phyloP scores from a whole-genome alignment of 2,797 vertebrate species.

The Catamblyrhynchus diadema region DNA sequence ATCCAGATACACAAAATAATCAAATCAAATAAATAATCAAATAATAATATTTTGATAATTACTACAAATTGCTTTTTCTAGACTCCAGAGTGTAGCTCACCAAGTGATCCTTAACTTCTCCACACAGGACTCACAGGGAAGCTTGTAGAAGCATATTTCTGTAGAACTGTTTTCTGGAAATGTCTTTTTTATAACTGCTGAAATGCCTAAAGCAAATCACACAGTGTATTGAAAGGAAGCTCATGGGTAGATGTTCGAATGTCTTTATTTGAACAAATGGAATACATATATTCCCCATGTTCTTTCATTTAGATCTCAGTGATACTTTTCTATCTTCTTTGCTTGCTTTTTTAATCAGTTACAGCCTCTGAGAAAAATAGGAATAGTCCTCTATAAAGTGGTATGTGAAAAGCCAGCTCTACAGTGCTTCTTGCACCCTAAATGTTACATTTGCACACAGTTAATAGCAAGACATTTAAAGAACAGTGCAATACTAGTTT shows the following conservation, averaged over 20 bases:
- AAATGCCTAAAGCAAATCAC: neutral
- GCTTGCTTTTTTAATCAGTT: neutral
- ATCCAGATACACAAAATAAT: neutral
- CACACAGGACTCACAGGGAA: neutral
- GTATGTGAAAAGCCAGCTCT: neutral
- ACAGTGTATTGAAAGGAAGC: neutral
- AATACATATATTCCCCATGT: neutral
- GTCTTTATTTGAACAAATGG: neutral
- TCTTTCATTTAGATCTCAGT: neutral
- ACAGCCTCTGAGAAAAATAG: neutral
- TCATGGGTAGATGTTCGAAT: neutral
- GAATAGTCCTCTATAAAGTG: neutral
- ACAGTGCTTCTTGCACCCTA: neutral
- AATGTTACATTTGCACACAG: neutral
- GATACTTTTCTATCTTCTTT: neutral
- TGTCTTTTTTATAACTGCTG: neutral
- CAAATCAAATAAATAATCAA: neutral
- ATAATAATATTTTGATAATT: neutral
- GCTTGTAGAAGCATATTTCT: neutral
- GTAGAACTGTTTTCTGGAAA: neutral
- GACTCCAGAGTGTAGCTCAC: fast-evolving
- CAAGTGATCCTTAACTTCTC: neutral
- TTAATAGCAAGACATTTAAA: neutral
- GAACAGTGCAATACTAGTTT: neutral
- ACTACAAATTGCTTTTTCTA: neutral